A percentile compares a stretch with the other conserved stretches of the same genome.
Evolutionary conservation across 1,140 invertebrate species (phyloP).

Genomic region (Vanessa atalanta): DNA sequence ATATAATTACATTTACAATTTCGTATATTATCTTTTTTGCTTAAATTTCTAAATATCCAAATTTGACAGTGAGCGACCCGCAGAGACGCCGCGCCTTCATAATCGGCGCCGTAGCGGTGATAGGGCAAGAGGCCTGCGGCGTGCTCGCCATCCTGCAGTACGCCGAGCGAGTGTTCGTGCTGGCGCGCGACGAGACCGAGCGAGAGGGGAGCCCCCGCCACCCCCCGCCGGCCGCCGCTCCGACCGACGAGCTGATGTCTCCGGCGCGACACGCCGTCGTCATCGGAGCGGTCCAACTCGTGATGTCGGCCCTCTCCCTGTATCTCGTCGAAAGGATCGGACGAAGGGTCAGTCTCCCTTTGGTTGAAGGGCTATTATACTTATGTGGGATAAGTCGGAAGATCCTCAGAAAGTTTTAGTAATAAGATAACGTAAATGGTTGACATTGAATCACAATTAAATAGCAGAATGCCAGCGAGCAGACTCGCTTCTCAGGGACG

Average conservation of each 20-base stretch:
- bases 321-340: constrained; percentile 32
- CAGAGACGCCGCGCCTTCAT: constrained; percentile 51
- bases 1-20: too few relatives aligned
- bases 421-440: too few relatives aligned
- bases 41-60: neutral
- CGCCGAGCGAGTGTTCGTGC: constrained; percentile 58
- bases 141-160: constrained; percentile 62
- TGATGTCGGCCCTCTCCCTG: constrained; percentile 25
- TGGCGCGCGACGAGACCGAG: constrained; percentile 40
- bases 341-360: constrained; percentile 21
- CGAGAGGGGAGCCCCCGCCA: neutral
- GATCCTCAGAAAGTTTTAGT: too few relatives aligned
- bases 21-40: neutral
- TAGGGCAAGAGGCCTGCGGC: constrained; percentile 63
- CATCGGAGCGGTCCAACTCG: constrained; percentile 26
- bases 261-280: constrained; percentile 29
- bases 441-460: too few relatives aligned
- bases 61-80: constrained; percentile 46
- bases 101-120: constrained; percentile 47
- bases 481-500: too few relatives aligned
- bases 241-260: constrained; percentile 12
- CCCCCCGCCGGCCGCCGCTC: neutral
- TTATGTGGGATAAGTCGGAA: too few relatives aligned
- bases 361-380: neutral
- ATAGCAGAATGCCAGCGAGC: too few relatives aligned